Base-by-base conservation (phyloP, 2,113 vertebrate species). In the Nymphicus hollandicus region DNA sequence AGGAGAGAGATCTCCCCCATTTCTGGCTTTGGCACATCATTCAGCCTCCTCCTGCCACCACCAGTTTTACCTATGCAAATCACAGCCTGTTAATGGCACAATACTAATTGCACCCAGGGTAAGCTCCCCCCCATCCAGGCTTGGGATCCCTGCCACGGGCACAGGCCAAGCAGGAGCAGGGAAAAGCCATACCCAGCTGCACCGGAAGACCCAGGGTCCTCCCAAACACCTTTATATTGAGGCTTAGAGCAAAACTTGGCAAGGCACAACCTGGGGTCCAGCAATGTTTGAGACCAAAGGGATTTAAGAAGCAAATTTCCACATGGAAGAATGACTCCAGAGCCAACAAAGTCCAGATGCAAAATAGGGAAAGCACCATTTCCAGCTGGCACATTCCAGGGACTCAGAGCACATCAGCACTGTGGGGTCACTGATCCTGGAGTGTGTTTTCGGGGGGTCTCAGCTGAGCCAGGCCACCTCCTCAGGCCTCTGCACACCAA, bases 11-110 rank as follows among this genome's bases (percentile, higher is more conserved):
- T 44, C 17, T 64, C n/a, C 53, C 39, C 13, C 13, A 1, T 71
- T 5, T 44, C 44, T 52, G 83, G 25, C 41, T 56, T 69, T 41
- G 73, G 41, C 18, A 55, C 72, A 43, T 27, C 44, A 18, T 7
- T 13, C 63, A 63, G 37, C 33, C n/a, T 53, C 29, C 31, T 78
- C 20, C 31, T 28, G 46, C 24, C 12, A 4, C 8, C 65, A 28
- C 17, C 49, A 49, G 39, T 15, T 60, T 17, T 23, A 53, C 28
- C 68, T 17, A 3, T 3, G 33, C 46, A 80, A 65, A 76, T n/a
- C 37, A 20, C 63, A 76, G 41, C 10, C 0, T 0, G 0, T 33
- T 43, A 56, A 56, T 14, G 50, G 33, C 71, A 29, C 17, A 19
- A 2, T 1, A 17, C 2, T 55, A 70, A 89, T 5, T 49, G 41